Percentiles rank a stretch among this genome's conserved stretches.
Evolutionary conservation across 1,140 invertebrate genomes (phyloP).

Genomic region (Zaprionus camerounensis): DNA sequence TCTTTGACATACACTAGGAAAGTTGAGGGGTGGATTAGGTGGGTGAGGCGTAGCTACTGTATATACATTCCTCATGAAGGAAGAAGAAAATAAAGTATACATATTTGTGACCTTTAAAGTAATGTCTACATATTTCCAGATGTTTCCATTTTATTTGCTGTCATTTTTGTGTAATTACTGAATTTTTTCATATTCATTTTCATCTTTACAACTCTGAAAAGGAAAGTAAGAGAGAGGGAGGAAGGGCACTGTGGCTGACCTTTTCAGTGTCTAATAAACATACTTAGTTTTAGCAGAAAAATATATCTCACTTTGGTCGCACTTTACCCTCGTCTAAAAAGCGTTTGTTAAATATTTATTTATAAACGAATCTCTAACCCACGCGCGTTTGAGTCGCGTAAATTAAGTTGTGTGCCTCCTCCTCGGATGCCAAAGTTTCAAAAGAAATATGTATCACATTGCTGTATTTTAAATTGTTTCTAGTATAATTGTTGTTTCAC

Average conservation of each 20-base stretch:
- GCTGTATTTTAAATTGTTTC: constrained; percentile 55
- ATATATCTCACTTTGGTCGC: constrained; percentile 24
- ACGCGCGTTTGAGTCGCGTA: background rate
- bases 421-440: background rate
- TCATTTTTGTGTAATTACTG: constrained; percentile 15
- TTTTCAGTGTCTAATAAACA: constrained; percentile 30
- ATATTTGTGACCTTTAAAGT: constrained; percentile 5
- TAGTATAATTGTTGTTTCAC: constrained; percentile 69
- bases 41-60: background rate
- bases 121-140: background rate
- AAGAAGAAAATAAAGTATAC: background rate
- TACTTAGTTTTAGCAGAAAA: constrained; percentile 20
- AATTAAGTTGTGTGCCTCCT: constrained; percentile 7
- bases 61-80: background rate
- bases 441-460: background rate
- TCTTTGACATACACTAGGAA: constrained; percentile 41
- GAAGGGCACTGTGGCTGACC: background rate
- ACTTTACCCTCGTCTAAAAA: constrained; percentile 33
- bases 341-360: constrained; percentile 52
- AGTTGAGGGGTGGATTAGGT: background rate
- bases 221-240: too few relatives aligned
- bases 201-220: background rate
- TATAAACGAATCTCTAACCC: constrained; percentile 33
- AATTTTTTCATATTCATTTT: background rate
- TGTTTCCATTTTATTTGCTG: constrained; percentile 11